A percentile compares a stretch with the other conserved stretches of the same genome.
Conservation (phyloP, 2,797 vertebrate genomes). For the Sebastes reedi region DNA sequence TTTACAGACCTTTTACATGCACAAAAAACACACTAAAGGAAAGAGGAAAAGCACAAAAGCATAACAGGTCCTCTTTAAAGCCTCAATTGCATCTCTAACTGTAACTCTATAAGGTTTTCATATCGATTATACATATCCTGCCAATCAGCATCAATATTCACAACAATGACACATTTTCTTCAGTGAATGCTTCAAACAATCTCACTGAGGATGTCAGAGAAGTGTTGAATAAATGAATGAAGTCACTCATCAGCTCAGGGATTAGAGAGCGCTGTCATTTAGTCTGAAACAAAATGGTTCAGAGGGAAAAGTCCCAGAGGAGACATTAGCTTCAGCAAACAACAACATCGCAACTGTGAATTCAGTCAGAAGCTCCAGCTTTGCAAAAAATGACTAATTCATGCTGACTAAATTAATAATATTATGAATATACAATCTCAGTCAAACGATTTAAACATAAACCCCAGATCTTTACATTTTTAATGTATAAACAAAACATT, state of each 20-base stretch:
- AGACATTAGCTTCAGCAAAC: slow-evolving; percentile 11
- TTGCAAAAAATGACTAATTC: not conserved
- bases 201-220: not conserved
- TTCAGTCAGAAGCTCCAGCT: slow-evolving; percentile 3
- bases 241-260: not conserved
- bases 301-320: slow-evolving; percentile 2
- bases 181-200: not conserved
- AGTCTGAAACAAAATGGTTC: slow-evolving; percentile 21
- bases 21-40: too few relatives aligned
- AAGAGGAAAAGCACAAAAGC: too few relatives aligned
- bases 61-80: not conserved
- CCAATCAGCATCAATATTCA: not conserved
- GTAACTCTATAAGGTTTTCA: too few relatives aligned
- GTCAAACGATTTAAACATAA: not conserved
- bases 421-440: not conserved
- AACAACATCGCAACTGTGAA: not conserved
- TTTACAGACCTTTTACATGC: too few relatives aligned
- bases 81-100: not conserved
- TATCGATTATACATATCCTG: too few relatives aligned
- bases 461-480: not conserved
- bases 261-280: not conserved
- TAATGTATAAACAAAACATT: not conserved
- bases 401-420: not conserved
- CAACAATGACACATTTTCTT: not conserved
- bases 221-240: not conserved